These are phyloP conservation scores for Icerya purchasi DNA, from an alignment of 2,888 invertebrate genomes.

Conservation along the genomic window DNA sequence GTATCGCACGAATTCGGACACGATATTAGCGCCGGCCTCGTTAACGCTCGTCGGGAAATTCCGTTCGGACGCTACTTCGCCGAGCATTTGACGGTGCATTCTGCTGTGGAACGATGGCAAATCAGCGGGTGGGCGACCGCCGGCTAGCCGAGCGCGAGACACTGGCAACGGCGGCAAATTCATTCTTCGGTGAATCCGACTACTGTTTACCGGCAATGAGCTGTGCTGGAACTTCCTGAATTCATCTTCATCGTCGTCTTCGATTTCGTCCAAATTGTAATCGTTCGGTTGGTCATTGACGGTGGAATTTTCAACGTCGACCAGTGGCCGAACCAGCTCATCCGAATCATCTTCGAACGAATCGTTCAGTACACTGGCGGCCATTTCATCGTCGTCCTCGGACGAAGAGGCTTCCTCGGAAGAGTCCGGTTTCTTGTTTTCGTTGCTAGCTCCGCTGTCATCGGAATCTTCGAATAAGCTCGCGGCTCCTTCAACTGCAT, in stretches of 20 bases:
- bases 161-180: constrained; percentile 8
- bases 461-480: too few relatives aligned
- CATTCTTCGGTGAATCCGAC: constrained; percentile 8
- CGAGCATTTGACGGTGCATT: neutral
- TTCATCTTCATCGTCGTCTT: constrained; percentile 10
- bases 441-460: neutral
- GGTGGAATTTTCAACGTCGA: too few relatives aligned
- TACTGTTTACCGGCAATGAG: neutral
- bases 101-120: neutral
- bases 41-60: neutral
- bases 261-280: too few relatives aligned
- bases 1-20: neutral
- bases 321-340: too few relatives aligned
- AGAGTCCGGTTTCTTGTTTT: neutral
- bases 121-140: neutral
- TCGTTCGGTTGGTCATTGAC: too few relatives aligned
- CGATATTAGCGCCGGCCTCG: neutral
- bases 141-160: neutral
- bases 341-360: neutral
- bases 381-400: neutral
- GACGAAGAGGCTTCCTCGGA: neutral
- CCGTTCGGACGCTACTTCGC: neutral
- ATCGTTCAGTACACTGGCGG: neutral
- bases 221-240: constrained; percentile 5
- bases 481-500: neutral